A percentile compares a stretch with the other conserved stretches of the same genome.
Evolutionary conservation across 2,888 invertebrate genomes (phyloP).

Genomic region (Cancer borealis): DNA sequence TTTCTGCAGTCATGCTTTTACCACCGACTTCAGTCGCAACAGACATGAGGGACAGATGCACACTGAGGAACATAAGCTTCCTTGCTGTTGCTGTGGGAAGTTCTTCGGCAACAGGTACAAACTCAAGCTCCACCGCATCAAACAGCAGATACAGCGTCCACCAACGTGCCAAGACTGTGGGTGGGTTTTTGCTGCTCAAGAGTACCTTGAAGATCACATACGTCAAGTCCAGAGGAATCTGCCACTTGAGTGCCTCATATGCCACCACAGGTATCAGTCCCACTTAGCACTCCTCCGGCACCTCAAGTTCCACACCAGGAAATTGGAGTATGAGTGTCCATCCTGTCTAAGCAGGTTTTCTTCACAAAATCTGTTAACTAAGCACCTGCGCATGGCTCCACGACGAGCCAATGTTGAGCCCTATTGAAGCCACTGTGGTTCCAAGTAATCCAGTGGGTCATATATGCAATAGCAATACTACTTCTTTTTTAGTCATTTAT

Average conservation of each 20-base stretch:
- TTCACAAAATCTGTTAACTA: background rate
- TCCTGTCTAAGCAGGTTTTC: constrained; percentile 34
- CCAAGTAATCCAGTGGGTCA: background rate
- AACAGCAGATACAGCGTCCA: constrained; percentile 26
- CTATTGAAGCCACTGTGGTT: background rate
- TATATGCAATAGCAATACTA: background rate
- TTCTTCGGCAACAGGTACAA: constrained; percentile 8
- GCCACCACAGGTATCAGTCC: constrained; percentile 21
- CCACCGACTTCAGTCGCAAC: background rate
- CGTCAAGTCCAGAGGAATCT: background rate
- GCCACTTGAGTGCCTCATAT: background rate
- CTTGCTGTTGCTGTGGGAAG: constrained; percentile 45
- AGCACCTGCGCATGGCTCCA: constrained; percentile 4
- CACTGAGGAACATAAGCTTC: background rate
- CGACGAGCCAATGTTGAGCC: constrained; percentile 15
- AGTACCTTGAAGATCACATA: constrained; percentile 31
- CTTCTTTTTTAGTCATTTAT: background rate
- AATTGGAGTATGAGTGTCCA: constrained; percentile 39
- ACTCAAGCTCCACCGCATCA: background rate
- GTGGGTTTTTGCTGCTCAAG: constrained; percentile 16
- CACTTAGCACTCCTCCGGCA: constrained; percentile 28
- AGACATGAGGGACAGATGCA: constrained; percentile 42
- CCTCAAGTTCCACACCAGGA: constrained; percentile 3
- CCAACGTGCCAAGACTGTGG: constrained; percentile 41
- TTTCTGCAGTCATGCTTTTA: constrained; percentile 34